Conservation (phyloP, 30 jellyfish, hydroid and myxozoan species). For the Aurelia coerulea region DNA sequence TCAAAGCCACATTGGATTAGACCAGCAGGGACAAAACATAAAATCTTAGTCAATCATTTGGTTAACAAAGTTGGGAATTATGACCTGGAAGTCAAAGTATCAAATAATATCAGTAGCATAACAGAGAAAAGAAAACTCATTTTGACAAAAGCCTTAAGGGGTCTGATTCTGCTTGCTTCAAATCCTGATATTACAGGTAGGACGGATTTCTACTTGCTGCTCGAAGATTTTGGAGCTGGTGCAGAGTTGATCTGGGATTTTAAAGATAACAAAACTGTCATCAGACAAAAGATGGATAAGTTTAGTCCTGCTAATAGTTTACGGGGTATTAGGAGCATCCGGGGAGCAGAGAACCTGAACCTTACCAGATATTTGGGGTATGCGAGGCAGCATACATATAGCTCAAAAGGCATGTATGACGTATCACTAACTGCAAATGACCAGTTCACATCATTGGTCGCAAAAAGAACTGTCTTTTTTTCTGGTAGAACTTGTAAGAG, state of each 20-base stretch:
- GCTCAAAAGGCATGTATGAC: slow-evolving; percentile 11
- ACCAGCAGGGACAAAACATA: neutral
- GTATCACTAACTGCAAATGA: too few species aligned
- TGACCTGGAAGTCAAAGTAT: slow-evolving; percentile 20
- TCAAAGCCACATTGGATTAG: slow-evolving; percentile 4
- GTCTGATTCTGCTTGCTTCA: neutral
- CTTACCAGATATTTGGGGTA: neutral
- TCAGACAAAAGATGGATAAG: neutral
- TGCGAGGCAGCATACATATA: neutral
- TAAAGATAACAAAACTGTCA: slow-evolving; percentile 19
- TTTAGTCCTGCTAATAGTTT: slow-evolving; percentile 18
- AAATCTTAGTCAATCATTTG: slow-evolving; percentile 6
- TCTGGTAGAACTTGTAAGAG: too few species aligned
- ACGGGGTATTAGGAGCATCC: neutral
- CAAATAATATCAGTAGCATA: neutral
- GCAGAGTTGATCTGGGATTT: slow-evolving; percentile 29
- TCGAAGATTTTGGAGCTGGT: slow-evolving; percentile 1
- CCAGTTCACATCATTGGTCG: too few species aligned
- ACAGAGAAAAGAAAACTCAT: neutral
- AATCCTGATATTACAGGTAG: neutral
- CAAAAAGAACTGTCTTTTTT: too few species aligned
- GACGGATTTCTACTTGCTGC: slow-evolving; percentile 14
- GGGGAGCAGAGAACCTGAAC: slow-evolving; percentile 18
- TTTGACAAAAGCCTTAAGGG: slow-evolving; percentile 9
- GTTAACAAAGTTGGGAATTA: neutral